Percentiles rank a stretch among this genome's conserved stretches.
phyloP scores from a whole-genome alignment of 2,797 vertebrate species.

The Miopithecus talapoin region DNA sequence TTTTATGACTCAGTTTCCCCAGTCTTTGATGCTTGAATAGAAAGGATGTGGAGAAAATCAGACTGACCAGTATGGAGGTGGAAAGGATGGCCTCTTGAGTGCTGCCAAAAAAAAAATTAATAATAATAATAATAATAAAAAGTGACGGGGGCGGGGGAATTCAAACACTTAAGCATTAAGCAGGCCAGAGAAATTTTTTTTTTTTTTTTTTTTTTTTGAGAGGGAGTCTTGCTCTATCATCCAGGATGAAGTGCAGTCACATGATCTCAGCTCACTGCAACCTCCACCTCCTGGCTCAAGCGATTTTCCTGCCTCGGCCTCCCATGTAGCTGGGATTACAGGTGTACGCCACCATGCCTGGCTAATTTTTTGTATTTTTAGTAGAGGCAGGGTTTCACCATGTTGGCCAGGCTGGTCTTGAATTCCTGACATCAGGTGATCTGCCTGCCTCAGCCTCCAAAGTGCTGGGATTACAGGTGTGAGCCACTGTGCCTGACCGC shows the following conservation, averaged over 20 bases:
- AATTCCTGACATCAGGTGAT: background rate
- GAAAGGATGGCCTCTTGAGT: background rate
- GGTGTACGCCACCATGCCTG: fast-evolving
- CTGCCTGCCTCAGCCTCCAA: background rate
- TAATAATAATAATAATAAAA: too few relatives aligned
- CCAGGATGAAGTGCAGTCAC: background rate
- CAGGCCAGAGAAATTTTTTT: background rate
- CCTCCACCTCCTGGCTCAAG: background rate
- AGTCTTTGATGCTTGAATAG: background rate
- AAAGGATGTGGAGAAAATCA: background rate
- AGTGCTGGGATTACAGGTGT: background rate
- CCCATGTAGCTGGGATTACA: background rate
- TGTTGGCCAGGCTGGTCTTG: background rate
- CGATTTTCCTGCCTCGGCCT: background rate
- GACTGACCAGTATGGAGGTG: background rate
- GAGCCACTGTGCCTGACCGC: background rate
- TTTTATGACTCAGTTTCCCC: background rate
- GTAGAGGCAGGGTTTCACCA: background rate
- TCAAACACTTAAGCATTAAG: background rate
- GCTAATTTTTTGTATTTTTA: background rate
- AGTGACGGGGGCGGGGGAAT: too few relatives aligned
- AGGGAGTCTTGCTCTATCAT: background rate
- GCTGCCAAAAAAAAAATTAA: background rate
- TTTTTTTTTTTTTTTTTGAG: too few relatives aligned
- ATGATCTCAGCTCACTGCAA: background rate